Evolutionary conservation across 2,888 invertebrate species (phyloP).

Genomic region (Leptarthrus brevirostris): DNA sequence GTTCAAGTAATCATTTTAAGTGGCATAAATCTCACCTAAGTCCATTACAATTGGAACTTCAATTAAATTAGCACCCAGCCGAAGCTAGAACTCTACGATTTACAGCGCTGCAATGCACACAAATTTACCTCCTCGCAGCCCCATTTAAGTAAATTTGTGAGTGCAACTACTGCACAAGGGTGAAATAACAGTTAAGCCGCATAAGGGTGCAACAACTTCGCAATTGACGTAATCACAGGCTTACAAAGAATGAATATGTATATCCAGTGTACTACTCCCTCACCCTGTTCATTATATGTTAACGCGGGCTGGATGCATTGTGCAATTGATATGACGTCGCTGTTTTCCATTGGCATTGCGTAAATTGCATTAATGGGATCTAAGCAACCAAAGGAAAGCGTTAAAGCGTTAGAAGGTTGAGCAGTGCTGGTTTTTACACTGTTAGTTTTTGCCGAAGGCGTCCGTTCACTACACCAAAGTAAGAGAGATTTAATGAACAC

Average conservation of each 20-base stretch:
- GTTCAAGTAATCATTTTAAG: constrained; percentile 8
- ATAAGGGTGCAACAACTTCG: constrained; percentile 3
- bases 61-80: constrained; percentile 44
- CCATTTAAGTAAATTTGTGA: not conserved
- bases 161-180: not conserved
- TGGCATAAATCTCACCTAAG: constrained; percentile 43
- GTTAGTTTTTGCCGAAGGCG: constrained; percentile 4
- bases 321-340: constrained; percentile 33
- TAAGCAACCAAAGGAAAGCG: not conserved
- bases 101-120: constrained; percentile 17
- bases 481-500: too few species aligned
- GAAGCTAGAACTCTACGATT: constrained; percentile 16
- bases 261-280: not conserved
- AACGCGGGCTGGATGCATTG: not conserved
- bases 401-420: not conserved
- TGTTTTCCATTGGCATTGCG: constrained; percentile 26
- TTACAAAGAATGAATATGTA: constrained; percentile 26
- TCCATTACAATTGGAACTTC: constrained; percentile 40
- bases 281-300: not conserved
- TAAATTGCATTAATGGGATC: constrained; percentile 35
- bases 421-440: constrained; percentile 11
- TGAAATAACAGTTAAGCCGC: constrained; percentile 1
- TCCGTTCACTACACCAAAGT: not conserved
- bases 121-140: constrained; percentile 13
- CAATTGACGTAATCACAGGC: constrained; percentile 43